Conservation (phyloP, 2,113 vertebrate species). For the Hypocryptadius cinnamomeus region DNA sequence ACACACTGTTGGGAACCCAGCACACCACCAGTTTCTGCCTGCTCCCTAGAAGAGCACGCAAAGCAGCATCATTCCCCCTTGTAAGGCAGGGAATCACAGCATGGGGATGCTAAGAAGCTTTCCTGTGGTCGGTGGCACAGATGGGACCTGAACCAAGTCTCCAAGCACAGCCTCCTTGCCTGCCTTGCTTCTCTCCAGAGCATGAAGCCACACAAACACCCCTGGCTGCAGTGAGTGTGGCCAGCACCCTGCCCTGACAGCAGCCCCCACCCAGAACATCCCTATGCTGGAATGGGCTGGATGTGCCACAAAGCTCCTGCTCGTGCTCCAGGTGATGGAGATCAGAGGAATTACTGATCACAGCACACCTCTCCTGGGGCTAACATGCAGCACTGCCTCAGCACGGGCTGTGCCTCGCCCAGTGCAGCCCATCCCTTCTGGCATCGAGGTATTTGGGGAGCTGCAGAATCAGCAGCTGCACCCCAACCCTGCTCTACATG, state of each 20-base stretch:
- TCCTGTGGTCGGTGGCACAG: neutral
- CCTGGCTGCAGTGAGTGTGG: neutral
- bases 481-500: neutral
- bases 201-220: neutral
- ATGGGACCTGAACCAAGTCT: neutral
- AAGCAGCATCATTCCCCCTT: neutral
- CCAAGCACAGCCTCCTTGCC: neutral
- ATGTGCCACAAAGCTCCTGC: neutral
- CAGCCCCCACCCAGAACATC: neutral
- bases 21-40: neutral
- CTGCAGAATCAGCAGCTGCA: neutral
- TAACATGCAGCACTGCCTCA: neutral
- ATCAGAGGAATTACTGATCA: neutral
- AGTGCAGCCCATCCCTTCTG: neutral
- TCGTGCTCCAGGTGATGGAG: fast-evolving
- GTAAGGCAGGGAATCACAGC: neutral
- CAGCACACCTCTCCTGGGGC: neutral
- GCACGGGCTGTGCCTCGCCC: fast-evolving
- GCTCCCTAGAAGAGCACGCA: neutral
- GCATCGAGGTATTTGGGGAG: neutral
- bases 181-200: neutral
- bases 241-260: neutral
- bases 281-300: fast-evolving
- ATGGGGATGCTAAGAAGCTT: neutral
- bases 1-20: neutral